Conservation (phyloP, 2,888 invertebrate genomes). For the Andrena fulva region DNA sequence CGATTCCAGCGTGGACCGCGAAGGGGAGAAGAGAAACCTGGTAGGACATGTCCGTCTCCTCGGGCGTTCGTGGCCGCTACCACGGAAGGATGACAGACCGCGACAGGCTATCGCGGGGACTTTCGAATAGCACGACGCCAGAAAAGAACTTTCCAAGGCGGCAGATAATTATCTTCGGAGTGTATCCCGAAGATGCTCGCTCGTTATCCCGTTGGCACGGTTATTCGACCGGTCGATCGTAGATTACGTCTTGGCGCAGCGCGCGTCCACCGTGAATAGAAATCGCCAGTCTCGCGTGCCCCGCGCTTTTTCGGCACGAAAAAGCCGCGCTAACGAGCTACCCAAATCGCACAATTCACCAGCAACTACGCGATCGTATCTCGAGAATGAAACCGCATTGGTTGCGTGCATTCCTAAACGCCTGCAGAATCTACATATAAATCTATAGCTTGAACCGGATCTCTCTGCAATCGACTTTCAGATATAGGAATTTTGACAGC, state of each 20-base stretch:
- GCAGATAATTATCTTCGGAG: conserved; percentile 29
- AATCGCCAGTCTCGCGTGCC: conserved; percentile 40
- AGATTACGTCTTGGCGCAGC: conserved; percentile 28
- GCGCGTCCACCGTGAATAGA: conserved; percentile 30
- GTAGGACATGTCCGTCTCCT: conserved; percentile 2
- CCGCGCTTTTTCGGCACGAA: conserved; percentile 24
- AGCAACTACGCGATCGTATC: conserved; percentile 32
- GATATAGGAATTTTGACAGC: no score
- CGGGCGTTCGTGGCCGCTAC: background rate
- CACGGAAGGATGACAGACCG: conserved; percentile 12
- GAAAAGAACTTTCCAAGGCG: conserved; percentile 41
- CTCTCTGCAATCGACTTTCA: no score
- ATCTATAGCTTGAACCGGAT: no score
- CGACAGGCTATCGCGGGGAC: background rate
- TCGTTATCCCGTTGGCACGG: conserved; percentile 46
- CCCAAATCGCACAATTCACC: conserved; percentile 9
- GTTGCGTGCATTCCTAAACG: background rate
- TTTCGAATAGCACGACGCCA: conserved; percentile 28
- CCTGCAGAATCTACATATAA: background rate
- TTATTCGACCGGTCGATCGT: conserved; percentile 49
- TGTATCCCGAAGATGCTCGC: conserved; percentile 39
- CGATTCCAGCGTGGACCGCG: conserved; percentile 46
- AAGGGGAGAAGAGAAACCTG: conserved; percentile 41
- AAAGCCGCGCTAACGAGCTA: conserved; percentile 41
- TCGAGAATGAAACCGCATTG: background rate